phyloP scores from a whole-genome alignment of 2,113 vertebrate species.

The Saimiri boliviensis region DNA sequence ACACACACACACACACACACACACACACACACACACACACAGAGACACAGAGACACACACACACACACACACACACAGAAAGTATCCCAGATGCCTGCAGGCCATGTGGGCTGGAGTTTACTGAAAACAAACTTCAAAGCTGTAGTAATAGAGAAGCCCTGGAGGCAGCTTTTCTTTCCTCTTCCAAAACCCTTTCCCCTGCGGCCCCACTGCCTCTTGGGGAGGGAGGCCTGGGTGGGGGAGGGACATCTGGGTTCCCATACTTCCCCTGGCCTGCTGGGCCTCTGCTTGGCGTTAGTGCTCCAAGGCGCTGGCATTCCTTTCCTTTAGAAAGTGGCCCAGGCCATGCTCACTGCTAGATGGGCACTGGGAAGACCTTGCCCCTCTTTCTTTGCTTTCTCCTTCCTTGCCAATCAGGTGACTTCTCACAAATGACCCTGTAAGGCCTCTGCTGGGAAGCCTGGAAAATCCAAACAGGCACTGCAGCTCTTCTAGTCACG shows the following conservation, averaged over 20 bases:
- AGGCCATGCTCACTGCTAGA: neutral
- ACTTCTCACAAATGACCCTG: neutral
- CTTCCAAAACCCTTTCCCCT: neutral
- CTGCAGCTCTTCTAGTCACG: rapidly evolving
- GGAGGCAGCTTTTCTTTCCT: conserved; percentile 27
- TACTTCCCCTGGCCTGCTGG: neutral
- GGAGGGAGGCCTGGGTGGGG: neutral
- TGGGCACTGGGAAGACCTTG: neutral
- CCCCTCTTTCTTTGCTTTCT: neutral
- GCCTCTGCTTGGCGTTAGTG: neutral
- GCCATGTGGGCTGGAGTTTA: neutral
- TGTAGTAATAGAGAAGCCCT: neutral
- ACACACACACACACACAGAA: neutral
- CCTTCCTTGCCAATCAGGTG: neutral
- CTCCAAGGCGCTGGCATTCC: neutral
- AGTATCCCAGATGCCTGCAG: neutral
- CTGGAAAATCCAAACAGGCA: neutral
- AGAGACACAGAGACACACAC: neutral
- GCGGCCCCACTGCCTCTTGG: neutral
- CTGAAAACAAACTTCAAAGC: conserved; percentile 66
- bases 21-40: neutral
- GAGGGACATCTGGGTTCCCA: neutral
- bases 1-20: neutral
- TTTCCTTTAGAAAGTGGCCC: neutral
- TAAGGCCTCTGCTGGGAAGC: neutral